Evolutionary conservation across 2,888 invertebrate genomes (phyloP).

Genomic region (Cheilosia impressa): DNA sequence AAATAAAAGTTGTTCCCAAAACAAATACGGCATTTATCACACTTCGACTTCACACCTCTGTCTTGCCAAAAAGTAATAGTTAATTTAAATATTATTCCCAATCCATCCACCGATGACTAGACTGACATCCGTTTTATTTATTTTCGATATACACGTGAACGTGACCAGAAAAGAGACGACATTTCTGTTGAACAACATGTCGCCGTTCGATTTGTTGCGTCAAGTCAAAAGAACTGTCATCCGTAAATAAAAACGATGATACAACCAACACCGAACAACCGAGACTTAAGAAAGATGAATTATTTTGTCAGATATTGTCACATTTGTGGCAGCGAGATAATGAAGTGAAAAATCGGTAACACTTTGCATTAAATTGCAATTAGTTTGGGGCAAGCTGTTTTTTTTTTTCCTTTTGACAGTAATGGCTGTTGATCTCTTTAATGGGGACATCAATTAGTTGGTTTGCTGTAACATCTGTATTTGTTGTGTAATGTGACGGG

Average conservation of each 20-base stretch:
- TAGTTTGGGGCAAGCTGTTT: background rate
- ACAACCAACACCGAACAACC: background rate
- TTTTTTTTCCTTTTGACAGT: background rate
- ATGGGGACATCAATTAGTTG: background rate
- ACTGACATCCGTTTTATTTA: slow-evolving; percentile 13
- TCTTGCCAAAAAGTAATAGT: background rate
- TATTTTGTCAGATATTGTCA: slow-evolving; percentile 21
- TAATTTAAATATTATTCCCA: background rate
- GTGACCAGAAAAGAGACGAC: slow-evolving; percentile 1
- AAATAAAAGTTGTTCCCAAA: background rate
- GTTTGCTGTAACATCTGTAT: slow-evolving; percentile 4
- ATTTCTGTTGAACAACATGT: slow-evolving; percentile 15
- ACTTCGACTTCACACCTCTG: background rate
- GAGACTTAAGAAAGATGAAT: slow-evolving; percentile 10
- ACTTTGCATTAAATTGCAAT: slow-evolving; percentile 5
- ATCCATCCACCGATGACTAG: too few species aligned
- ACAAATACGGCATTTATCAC: background rate
- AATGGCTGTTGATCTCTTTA: slow-evolving; percentile 9
- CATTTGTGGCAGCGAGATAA: background rate
- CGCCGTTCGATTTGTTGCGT: background rate
- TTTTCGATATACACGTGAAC: background rate
- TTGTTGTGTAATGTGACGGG: background rate
- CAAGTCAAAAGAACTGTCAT: slow-evolving; percentile 12
- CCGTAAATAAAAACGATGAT: background rate
- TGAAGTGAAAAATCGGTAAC: background rate